These are phyloP conservation scores for Antigone vipio DNA, from an alignment of 2,113 vertebrate species.

Conservation along the genomic window DNA sequence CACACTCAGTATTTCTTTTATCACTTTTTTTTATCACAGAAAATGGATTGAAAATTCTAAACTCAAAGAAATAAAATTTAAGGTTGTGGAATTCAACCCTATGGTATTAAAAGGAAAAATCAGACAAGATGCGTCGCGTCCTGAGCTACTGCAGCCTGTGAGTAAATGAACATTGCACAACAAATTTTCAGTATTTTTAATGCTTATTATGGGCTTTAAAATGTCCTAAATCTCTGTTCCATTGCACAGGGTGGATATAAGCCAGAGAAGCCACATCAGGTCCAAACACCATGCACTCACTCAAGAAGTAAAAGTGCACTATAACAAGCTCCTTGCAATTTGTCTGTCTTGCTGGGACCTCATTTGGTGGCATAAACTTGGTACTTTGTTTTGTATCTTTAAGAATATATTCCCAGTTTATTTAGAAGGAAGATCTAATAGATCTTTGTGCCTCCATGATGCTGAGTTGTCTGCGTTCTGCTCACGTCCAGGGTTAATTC, in stretches of 20 bases:
- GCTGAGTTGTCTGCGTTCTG: not conserved
- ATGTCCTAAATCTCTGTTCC: not conserved
- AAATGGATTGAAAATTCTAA: slow-evolving; percentile 90
- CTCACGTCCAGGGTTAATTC: not conserved
- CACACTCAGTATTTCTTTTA: not conserved
- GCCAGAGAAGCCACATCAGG: not conserved
- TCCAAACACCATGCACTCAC: not conserved
- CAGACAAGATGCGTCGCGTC: slow-evolving; percentile 87
- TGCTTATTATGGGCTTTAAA: not conserved
- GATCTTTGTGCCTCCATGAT: not conserved
- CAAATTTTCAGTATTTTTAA: not conserved
- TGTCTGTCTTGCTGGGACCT: not conserved
- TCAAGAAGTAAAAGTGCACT: not conserved
- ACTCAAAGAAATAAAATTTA: slow-evolving; percentile 88
- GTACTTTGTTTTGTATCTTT: not conserved
- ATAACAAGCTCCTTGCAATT: not conserved
- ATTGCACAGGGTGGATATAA: not conserved
- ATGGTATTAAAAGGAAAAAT: slow-evolving; percentile 90
- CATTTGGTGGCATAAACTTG: not conserved
- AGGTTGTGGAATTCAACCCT: slow-evolving; percentile 93
- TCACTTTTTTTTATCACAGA: slow-evolving; percentile 65
- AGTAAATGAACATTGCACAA: slow-evolving; percentile 53
- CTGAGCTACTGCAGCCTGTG: slow-evolving; percentile 94
- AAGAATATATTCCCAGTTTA: not conserved
- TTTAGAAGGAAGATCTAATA: not conserved